phyloP scores from a whole-genome alignment of 2,797 vertebrate genomes.

The Sciurus vulgaris region DNA sequence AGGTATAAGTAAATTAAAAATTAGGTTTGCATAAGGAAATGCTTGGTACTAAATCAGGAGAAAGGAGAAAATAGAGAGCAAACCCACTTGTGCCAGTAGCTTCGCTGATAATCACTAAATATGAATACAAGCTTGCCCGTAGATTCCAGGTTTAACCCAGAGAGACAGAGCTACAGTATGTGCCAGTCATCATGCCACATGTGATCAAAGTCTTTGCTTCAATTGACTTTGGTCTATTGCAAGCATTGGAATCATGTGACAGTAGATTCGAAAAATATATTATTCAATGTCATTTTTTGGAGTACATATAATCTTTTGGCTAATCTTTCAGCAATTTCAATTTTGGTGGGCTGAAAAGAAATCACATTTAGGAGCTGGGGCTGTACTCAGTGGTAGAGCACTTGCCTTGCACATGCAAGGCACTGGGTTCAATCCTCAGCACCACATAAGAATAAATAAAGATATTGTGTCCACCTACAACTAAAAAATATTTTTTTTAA shows the following conservation, averaged over 20 bases:
- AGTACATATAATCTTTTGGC: not conserved
- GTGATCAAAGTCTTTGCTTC: not conserved
- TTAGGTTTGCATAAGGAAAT: not conserved
- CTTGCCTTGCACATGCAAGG: too few relatives aligned
- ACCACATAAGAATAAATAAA: too few relatives aligned
- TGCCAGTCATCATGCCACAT: not conserved
- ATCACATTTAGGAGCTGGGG: too few relatives aligned
- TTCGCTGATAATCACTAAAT: not conserved
- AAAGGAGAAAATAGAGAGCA: not conserved
- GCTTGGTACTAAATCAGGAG: not conserved
- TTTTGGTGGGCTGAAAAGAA: not conserved
- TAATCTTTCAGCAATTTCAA: not conserved
- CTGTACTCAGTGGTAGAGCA: too few relatives aligned
- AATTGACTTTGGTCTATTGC: not conserved
- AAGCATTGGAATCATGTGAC: not conserved
- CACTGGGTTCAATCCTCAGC: too few relatives aligned
- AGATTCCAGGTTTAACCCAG: not conserved
- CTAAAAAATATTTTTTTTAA: too few relatives aligned
- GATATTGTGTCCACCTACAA: too few relatives aligned
- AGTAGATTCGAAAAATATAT: not conserved
- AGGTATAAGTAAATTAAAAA: constrained; percentile 21
- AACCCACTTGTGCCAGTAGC: not conserved
- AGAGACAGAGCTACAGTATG: not conserved
- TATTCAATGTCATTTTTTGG: not conserved
- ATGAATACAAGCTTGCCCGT: not conserved